Evolutionary conservation across 2,888 invertebrate species (phyloP), one percentile per base, ranked within the genome.

Genomic region (Caenorhabditis panamensis): DNA sequence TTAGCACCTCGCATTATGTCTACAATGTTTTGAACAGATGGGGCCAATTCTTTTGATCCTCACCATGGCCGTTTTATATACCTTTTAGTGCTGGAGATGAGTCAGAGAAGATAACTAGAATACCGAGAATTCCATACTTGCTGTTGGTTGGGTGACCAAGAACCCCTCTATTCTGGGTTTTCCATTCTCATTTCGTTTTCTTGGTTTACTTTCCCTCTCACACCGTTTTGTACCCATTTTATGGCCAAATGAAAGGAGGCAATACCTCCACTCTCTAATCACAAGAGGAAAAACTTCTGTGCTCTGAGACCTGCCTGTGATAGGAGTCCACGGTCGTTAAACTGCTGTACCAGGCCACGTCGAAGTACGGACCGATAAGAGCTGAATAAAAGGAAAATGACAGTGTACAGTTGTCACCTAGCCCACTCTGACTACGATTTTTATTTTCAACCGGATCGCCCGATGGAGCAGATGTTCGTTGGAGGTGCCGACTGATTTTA

Each of bases 331-430:
- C 67, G 51, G 28, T 9, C 53, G 61, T 62, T 41, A 68, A 71
- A 71, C 22, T 18, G 31, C 28, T 20, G 54, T 2, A 22, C 9
- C 62, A 54, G 20, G 53, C 66, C 66, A 51, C 62, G 62, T 62
- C 62, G 67, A n/a, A n/a, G n/a, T n/a, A n/a, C n/a, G n/a, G 67
- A 56, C 61, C 72, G 72, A 72, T 72, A 72, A 71, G 71, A 18
- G 28, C 24, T 16, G 54, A 51, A 62, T 56, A 47, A 63, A 72
- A 72, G 63, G n/a, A 26, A 9, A 51, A n/a, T 24, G 56, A 26
- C 31, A 47, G n/a, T 5, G 49, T 44, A 8, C 20, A 11, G 16
- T 22, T 62, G 22, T 51, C 62, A 71, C 71, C 71, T 44, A 31
- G 22, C 37, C 31, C 51, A 37, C 11, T n/a, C n/a, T n/a, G n/a